These are phyloP conservation scores for Aelia acuminata DNA, from an alignment of 2,888 invertebrate species.

Conservation along the genomic window DNA sequence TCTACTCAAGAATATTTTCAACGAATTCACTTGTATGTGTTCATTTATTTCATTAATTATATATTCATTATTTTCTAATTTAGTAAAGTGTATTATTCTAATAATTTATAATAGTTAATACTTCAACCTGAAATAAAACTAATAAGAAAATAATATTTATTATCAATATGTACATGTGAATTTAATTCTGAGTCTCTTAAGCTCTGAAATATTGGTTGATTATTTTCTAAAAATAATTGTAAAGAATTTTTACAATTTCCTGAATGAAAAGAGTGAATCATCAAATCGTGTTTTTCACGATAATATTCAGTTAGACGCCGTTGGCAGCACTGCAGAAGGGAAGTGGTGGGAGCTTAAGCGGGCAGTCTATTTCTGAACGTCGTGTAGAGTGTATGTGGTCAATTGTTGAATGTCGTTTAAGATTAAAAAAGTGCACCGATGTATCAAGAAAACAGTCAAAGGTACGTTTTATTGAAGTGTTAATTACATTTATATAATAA, in stretches of 20 bases:
- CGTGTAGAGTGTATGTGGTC: neutral
- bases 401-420: neutral
- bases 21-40: neutral
- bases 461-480: neutral
- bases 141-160: too few relatives aligned
- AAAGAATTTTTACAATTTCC: neutral
- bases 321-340: neutral
- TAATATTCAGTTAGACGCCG: neutral
- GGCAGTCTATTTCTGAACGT: neutral
- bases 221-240: neutral
- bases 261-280: neutral
- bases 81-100: too few relatives aligned
- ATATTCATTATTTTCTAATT: neutral
- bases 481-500: neutral
- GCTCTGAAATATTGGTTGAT: neutral
- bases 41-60: neutral
- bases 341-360: neutral
- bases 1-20: neutral
- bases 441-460: conserved; percentile 1
- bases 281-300: neutral
- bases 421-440: neutral
- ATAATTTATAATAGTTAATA: too few relatives aligned
- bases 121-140: too few relatives aligned
- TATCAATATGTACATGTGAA: neutral
- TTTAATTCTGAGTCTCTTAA: neutral